Evolutionary conservation across 2,113 vertebrate genomes (phyloP), one percentile per base, ranked within the genome.

Genomic region (Neodon shergylaensis): DNA sequence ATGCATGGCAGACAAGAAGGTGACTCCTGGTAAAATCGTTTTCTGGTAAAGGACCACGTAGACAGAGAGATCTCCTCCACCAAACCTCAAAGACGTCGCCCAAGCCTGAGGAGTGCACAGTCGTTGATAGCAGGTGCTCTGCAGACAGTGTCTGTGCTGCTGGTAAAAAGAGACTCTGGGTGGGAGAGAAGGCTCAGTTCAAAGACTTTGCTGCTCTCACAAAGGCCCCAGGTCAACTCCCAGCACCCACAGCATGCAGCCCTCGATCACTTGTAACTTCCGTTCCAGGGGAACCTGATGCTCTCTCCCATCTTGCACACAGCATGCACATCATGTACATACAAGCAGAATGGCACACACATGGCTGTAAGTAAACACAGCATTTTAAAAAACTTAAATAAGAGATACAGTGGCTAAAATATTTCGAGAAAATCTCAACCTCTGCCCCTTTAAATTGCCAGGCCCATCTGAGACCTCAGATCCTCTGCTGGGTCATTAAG

Each of bases 1-100:
- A 65, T 21, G 19, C 39, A 8, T 9, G 5, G 24, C 44, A 47
- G 14, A 54, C 33, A 11, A 4, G 44, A 76, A 47, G 22, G 5
- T 1, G 33, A 42, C 9, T 14, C 5, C 66, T 0, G 5, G 28
- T 1, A 13, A 16, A 16, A 21, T 2, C 22, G 2, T 36, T 31
- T 31, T 22, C n/a, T 58, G 3, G 3, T 54, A 28, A 33, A 65
- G 47, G 31, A 11, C 6, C 44, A 16, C 26, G 52, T 3, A 3
- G 65, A 86, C 42, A 68, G 1, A 22, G 42, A 14, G 3, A 9
- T 28, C 3, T 26, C 9, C 26, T 39, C 6, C 22, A 28, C 17
- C 24, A 61, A 5, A 16, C 10, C 47, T 63, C 81, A 36, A 4
- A 31, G 42, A 4, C 0, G 0, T 16, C 3, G 36, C 28, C 77